A percentile compares a stretch with the other conserved stretches of the same genome.
phyloP scores from a whole-genome alignment of 2,113 vertebrate species.

The Equus przewalskii region DNA sequence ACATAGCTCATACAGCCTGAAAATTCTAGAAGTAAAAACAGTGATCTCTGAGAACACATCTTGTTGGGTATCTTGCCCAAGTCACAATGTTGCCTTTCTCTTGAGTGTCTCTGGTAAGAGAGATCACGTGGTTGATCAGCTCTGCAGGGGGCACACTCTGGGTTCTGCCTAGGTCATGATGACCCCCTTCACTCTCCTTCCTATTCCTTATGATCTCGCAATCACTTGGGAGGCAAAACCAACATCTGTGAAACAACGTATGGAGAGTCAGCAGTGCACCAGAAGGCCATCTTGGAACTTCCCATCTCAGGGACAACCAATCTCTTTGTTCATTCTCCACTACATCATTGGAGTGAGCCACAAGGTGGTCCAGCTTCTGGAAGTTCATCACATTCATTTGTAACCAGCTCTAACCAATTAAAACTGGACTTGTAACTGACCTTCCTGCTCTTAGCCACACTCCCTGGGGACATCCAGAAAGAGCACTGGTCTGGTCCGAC shows the following conservation, averaged over 20 bases:
- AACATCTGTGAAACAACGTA: background rate
- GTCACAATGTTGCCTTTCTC: background rate
- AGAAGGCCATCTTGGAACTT: background rate
- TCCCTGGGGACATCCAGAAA: background rate
- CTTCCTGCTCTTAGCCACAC: background rate
- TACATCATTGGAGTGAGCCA: background rate
- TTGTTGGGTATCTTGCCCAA: background rate
- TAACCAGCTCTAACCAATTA: background rate
- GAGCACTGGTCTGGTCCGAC: background rate
- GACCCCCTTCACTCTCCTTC: background rate
- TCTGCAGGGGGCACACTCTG: background rate
- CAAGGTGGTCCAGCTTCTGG: background rate
- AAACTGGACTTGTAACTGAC: background rate
- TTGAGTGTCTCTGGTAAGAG: background rate
- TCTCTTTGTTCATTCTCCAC: background rate
- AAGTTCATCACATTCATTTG: background rate
- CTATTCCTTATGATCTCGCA: background rate
- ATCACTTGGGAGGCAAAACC: background rate
- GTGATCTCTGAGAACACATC: background rate
- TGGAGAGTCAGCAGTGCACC: background rate
- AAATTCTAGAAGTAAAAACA: conserved; percentile 37
- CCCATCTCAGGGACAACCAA: background rate
- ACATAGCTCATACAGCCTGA: background rate
- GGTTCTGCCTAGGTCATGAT: background rate
- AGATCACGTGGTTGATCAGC: background rate